Percentiles rank a stretch among this genome's conserved stretches.
Evolutionary conservation across 2,113 vertebrate species (phyloP).

Genomic region (Caranx melampygus): DNA sequence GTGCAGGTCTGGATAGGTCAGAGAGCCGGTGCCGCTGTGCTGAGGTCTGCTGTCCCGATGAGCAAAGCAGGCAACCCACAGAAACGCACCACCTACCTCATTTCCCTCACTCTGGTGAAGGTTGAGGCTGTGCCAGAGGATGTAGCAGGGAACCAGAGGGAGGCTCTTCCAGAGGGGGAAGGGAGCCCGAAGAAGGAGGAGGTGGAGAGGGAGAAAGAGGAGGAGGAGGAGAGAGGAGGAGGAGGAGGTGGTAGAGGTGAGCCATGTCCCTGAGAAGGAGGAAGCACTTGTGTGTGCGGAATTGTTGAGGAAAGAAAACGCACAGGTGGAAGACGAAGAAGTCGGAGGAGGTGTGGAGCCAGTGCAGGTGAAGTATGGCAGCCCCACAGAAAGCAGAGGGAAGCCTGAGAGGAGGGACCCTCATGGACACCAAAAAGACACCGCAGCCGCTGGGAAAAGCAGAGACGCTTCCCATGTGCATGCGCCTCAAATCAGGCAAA

Average conservation of each 20-base stretch:
- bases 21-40: conserved; percentile 68
- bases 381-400: conserved; percentile 50
- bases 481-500: conserved; percentile 60
- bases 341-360: conserved; percentile 36
- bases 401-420: conserved; percentile 64
- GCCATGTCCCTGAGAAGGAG: conserved; percentile 54
- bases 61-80: conserved; percentile 86
- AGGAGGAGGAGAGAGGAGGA: conserved; percentile 52
- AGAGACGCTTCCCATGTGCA: conserved; percentile 67
- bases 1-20: conserved; percentile 62
- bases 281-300: conserved; percentile 42
- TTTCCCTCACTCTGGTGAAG: conserved; percentile 94
- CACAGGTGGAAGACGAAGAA: conserved; percentile 57
- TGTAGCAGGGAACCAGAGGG: conserved; percentile 67
- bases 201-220: conserved; percentile 56
- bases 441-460: conserved; percentile 32
- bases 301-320: conserved; percentile 41
- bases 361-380: conserved; percentile 65
- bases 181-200: conserved; percentile 64
- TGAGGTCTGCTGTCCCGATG: conserved; percentile 81
- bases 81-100: conserved; percentile 93
- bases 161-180: conserved; percentile 70
- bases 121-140: conserved; percentile 86
- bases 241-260: conserved; percentile 41
- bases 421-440: conserved; percentile 58